Conservation (phyloP, 2,888 invertebrate genomes). For the Nemotelus pantherinus region DNA sequence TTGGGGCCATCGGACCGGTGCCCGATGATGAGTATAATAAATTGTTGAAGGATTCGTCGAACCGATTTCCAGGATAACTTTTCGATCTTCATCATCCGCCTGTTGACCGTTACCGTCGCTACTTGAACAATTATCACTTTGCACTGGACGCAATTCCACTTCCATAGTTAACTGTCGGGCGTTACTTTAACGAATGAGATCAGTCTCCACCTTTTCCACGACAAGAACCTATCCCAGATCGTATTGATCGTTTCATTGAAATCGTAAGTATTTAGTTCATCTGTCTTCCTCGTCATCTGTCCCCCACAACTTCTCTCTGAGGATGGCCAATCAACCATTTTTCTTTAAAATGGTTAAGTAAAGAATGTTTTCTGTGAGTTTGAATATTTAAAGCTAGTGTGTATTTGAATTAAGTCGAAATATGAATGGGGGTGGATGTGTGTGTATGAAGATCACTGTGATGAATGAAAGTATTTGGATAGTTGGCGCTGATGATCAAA, state of each 20-base stretch:
- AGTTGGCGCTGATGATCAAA: neutral
- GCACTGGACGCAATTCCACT: constrained; percentile 41
- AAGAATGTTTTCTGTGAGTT: no score
- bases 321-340: no score
- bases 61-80: constrained; percentile 68
- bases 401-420: no score
- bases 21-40: neutral
- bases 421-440: neutral
- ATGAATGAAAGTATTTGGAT: neutral
- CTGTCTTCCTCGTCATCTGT: neutral
- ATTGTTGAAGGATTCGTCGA: neutral
- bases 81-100: constrained; percentile 63
- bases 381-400: no score
- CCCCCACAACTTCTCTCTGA: neutral
- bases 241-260: neutral
- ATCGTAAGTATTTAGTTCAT: neutral
- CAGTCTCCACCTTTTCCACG: constrained; percentile 29
- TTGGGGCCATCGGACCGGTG: constrained; percentile 44
- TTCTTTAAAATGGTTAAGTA: no score
- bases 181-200: constrained; percentile 33
- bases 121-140: constrained; percentile 57
- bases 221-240: constrained; percentile 26
- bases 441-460: constrained; percentile 1
- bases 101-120: constrained; percentile 62
- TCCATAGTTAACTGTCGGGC: constrained; percentile 41